Conservation (phyloP, 1,140 invertebrate species). For the Zophobas morio region DNA sequence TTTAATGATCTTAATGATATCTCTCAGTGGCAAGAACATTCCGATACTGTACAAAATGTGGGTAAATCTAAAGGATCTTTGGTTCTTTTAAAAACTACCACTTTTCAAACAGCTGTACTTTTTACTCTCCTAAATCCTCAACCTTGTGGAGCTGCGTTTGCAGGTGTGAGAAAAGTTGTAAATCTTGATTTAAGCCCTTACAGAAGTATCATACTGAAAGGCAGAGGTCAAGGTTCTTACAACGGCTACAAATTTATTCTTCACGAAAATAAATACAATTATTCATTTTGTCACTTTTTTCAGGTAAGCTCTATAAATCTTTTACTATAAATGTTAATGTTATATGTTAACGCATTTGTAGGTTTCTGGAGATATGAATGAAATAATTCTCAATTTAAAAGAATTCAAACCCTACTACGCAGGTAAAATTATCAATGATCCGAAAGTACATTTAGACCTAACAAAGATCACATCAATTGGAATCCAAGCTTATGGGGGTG, state of each 20-base stretch:
- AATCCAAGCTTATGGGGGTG: slow-evolving; percentile 79
- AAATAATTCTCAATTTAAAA: slow-evolving; percentile 7
- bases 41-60: slow-evolving; percentile 75
- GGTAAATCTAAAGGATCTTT: slow-evolving; percentile 79
- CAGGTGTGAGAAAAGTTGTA: slow-evolving; percentile 71
- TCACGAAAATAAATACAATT: slow-evolving; percentile 8
- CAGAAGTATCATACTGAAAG: slow-evolving; percentile 71
- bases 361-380: slow-evolving; percentile 22
- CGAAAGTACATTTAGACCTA: slow-evolving; percentile 71
- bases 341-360: slow-evolving; percentile 1
- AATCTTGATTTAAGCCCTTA: slow-evolving; percentile 70
- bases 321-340: background rate
- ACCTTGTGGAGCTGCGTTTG: slow-evolving; percentile 80
- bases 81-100: slow-evolving; percentile 72
- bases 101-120: slow-evolving; percentile 76
- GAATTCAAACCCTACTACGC: slow-evolving; percentile 39
- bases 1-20: slow-evolving; percentile 25
- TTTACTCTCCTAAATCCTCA: slow-evolving; percentile 80
- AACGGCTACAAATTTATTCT: slow-evolving; percentile 61
- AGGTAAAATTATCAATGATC: slow-evolving; percentile 69
- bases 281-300: slow-evolving; percentile 19
- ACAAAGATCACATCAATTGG: slow-evolving; percentile 76
- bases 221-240: slow-evolving; percentile 73
- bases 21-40: slow-evolving; percentile 74
- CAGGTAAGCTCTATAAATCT: background rate